A percentile compares a stretch with the other conserved stretches of the same genome.
These are phyloP conservation scores for Trachops cirrhosus DNA, from an alignment of 2,797 vertebrate species.

Conservation along the genomic window DNA sequence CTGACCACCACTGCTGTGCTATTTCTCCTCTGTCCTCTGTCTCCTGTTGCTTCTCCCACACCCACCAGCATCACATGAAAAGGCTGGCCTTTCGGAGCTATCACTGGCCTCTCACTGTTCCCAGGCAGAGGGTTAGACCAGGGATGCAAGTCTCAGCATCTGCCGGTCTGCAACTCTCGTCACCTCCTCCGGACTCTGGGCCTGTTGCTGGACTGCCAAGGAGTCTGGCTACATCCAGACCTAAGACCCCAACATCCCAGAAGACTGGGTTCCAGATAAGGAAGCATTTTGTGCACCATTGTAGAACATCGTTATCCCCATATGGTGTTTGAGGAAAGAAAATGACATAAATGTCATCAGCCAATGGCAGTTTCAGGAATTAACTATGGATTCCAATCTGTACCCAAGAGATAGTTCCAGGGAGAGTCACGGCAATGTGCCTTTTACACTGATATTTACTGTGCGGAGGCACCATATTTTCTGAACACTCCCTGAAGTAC, in stretches of 20 bases:
- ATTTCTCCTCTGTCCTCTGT: background rate
- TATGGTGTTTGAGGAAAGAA: background rate
- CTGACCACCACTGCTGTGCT: background rate
- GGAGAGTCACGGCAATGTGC: background rate
- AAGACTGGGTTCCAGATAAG: background rate
- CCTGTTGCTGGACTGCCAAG: background rate
- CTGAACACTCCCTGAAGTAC: background rate
- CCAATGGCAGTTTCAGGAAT: background rate
- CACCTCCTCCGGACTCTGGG: rapidly evolving
- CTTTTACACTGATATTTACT: background rate
- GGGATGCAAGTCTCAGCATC: background rate
- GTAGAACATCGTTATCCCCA: background rate
- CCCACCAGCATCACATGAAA: background rate
- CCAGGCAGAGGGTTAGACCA: rapidly evolving
- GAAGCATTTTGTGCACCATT: background rate
- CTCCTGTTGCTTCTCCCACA: background rate
- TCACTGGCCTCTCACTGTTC: too few relatives aligned
- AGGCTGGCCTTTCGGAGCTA: background rate
- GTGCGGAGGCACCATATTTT: background rate
- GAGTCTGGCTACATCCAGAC: background rate
- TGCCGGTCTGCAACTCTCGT: background rate
- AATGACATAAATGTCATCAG: background rate
- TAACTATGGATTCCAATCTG: background rate
- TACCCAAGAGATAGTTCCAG: background rate
- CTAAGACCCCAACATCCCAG: background rate